Evolutionary conservation across 1,140 invertebrate genomes (phyloP), one percentile per base, ranked within the genome.

Genomic region (Brachionus rubens): DNA sequence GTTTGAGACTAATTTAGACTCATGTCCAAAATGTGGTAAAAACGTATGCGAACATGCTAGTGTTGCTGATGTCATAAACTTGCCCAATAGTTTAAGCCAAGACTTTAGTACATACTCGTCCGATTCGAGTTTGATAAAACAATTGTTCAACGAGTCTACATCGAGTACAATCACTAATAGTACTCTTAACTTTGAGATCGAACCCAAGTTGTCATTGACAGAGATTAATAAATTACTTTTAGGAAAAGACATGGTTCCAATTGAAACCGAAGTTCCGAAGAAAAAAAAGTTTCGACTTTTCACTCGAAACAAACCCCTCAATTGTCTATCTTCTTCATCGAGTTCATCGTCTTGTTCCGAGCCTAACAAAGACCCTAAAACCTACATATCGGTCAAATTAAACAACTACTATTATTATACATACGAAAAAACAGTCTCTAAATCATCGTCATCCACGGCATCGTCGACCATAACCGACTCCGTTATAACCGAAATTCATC

Each of bases 91-190:
- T 72, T 6, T 72, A 5, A 72, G 68, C 3, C 68, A 72, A 16
- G 68, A 72, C 28, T 72, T 72, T 54, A 72, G 68, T 24, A 72
- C 68, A 3, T 72, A 72, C 33, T 72, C 68, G 19, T 72, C 68
- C 7, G 68, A 72, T n/a, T 72, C 68, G 9, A 72, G 68, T 30
- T 46, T 72, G 12, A 72, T 72, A 12, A 72, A 54, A 54, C 68
- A 72, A 21, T 21, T 65, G 7, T 24, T 65, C 14, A 43, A 26
- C 24, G 59, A 65, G 6, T 65, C 59, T 24, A 43, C 59, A 14
- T 65, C 59, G n/a, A 59, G 54, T 33, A 59, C 54, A 10, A 14
- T 26, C 4, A 59, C 54, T 16, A 36, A n/a, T 4, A 19, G 14
- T 14, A 59, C n/a, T 36, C 19, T 28, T 16, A 40, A 12, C 3